A percentile compares a stretch with the other conserved stretches of the same genome.
Conservation (phyloP, 23 tunicate genomes). For the Pegea sp. region DNA sequence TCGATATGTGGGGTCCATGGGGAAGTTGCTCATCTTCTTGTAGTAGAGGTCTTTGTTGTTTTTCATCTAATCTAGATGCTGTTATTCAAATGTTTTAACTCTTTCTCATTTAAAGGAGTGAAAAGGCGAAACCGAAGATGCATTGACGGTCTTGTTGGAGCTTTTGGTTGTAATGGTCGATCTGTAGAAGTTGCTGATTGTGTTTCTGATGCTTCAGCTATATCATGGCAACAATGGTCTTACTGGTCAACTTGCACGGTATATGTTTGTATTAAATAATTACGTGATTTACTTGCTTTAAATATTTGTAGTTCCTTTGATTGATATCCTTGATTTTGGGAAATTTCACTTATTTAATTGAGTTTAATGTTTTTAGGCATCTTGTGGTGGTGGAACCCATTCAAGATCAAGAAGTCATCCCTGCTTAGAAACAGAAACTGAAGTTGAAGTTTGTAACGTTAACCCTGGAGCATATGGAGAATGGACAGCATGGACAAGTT, state of each 20-base stretch:
- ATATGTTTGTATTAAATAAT: too few species aligned
- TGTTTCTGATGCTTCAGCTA: neutral
- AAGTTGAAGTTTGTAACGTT: conserved; percentile 9
- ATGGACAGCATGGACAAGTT: conserved; percentile 10
- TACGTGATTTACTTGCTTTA: too few species aligned
- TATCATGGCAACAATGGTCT: conserved; percentile 29
- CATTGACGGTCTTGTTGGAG: conserved; percentile 12
- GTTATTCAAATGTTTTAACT: too few species aligned
- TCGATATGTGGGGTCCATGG: conserved; percentile 56
- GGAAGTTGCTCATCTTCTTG: conserved; percentile 47
- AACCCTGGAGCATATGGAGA: conserved; percentile 5
- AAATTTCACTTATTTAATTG: too few species aligned
- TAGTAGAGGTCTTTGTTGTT: too few species aligned
- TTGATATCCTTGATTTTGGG: too few species aligned
- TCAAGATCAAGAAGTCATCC: conserved; percentile 42
- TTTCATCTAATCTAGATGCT: too few species aligned
- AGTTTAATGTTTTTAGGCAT: conserved; percentile 9
- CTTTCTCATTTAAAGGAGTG: too few species aligned
- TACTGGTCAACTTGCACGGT: conserved; percentile 44
- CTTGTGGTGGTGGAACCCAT: conserved; percentile 63
- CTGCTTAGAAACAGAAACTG: conserved; percentile 24
- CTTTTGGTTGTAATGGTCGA: conserved; percentile 9
- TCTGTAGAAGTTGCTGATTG: conserved; percentile 7
- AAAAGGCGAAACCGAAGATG: conserved; percentile 13
- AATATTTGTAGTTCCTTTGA: too few species aligned